phyloP scores from a whole-genome alignment of 2,888 invertebrate genomes.

The Lasioglossum zephyrum region DNA sequence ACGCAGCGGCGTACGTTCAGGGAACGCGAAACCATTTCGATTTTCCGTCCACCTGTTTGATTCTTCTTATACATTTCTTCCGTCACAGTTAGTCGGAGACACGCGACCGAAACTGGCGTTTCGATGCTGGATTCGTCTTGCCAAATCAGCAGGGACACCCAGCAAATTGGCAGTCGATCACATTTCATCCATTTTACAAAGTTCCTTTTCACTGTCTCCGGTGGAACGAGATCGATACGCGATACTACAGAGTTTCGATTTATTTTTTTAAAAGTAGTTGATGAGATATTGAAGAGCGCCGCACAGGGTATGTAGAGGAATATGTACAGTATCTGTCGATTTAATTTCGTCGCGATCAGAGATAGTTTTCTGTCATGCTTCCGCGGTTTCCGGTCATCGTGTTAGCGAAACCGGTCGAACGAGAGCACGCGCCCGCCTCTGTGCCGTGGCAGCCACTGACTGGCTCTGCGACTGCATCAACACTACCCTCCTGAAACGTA shows the following conservation, averaged over 20 bases:
- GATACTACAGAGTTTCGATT: background rate
- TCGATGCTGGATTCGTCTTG: background rate
- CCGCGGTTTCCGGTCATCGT: slow-evolving; percentile 21
- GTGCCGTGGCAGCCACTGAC: slow-evolving; percentile 82
- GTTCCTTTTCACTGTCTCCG: background rate
- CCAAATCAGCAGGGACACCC: background rate
- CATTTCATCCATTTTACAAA: background rate
- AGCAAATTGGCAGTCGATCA: background rate
- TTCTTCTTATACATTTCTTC: slow-evolving; percentile 57
- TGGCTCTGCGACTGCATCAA: slow-evolving; percentile 77
- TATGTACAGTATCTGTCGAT: background rate
- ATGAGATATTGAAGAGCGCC: background rate
- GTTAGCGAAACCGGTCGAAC: slow-evolving; percentile 42
- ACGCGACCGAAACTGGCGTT: background rate
- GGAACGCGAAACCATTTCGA: background rate
- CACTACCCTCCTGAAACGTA: slow-evolving; percentile 77
- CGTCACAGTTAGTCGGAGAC: slow-evolving; percentile 17
- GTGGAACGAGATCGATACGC: background rate
- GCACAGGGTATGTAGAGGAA: background rate
- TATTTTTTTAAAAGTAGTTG: background rate
- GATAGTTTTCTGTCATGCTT: slow-evolving; percentile 57
- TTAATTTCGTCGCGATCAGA: background rate
- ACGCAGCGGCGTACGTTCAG: background rate
- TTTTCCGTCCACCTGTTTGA: slow-evolving; percentile 64
- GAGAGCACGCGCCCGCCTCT: slow-evolving; percentile 74